phyloP scores from a whole-genome alignment of 2,113 vertebrate species.

The Colaptes auratus region DNA sequence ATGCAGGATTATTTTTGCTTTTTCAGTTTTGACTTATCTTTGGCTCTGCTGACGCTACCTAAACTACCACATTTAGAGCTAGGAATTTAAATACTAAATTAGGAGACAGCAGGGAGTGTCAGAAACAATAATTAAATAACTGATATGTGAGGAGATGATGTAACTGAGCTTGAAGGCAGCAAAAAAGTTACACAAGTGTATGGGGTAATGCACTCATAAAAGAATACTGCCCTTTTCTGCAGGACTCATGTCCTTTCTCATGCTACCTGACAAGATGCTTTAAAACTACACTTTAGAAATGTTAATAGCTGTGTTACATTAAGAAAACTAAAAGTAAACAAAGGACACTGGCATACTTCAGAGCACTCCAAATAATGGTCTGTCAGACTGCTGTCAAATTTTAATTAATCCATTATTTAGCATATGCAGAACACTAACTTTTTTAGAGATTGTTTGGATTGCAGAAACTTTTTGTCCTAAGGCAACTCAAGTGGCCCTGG shows the following conservation, averaged over 20 bases:
- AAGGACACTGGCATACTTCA: neutral
- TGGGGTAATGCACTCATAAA: neutral
- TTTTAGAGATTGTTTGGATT: neutral
- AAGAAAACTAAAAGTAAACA: neutral
- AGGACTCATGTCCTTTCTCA: neutral
- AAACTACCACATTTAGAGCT: neutral
- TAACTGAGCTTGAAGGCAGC: neutral
- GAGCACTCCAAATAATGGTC: neutral
- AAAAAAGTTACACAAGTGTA: neutral
- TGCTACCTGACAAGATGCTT: neutral
- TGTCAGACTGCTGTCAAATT: conserved; percentile 11
- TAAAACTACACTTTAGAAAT: neutral
- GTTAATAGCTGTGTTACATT: neutral
- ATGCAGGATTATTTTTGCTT: neutral
- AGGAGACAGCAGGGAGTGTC: neutral
- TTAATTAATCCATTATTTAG: conserved; percentile 47
- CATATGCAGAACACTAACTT: neutral
- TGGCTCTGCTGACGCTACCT: neutral
- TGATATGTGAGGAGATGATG: neutral
- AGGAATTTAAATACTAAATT: neutral
- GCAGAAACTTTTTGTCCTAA: neutral
- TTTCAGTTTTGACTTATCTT: neutral
- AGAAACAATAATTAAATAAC: neutral
- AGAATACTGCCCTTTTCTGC: neutral
- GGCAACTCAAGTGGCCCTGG: neutral